These are phyloP conservation scores for Sebastes reedi DNA, from an alignment of 2,797 vertebrate species.

Conservation along the genomic window DNA sequence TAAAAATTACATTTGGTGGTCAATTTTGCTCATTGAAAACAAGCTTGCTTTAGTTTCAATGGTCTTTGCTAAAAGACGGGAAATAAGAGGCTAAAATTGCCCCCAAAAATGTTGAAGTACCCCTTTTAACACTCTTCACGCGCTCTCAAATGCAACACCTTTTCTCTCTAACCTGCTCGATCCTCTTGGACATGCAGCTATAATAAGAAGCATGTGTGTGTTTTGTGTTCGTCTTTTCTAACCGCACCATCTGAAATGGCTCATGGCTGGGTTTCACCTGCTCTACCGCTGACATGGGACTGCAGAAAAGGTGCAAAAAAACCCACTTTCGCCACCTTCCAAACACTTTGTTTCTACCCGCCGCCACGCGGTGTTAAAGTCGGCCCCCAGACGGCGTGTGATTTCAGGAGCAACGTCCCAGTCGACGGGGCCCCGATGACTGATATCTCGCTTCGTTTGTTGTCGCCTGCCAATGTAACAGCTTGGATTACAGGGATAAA, in stretches of 20 bases:
- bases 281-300: not conserved
- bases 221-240: conserved; percentile 9
- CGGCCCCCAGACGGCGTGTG: not conserved
- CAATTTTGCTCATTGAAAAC: not conserved
- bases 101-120: conserved; percentile 23
- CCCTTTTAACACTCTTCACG: not conserved
- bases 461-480: conserved; percentile 71
- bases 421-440: conserved; percentile 28
- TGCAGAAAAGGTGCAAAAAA: not conserved
- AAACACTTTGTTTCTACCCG: not conserved
- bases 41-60: not conserved
- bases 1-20: not conserved
- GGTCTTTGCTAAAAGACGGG: no score
- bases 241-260: conserved; percentile 2
- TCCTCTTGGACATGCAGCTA: not conserved
- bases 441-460: conserved; percentile 51
- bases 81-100: not conserved
- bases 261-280: conserved; percentile 13
- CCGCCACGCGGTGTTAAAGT: not conserved
- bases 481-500: conserved; percentile 71
- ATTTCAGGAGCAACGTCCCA: conserved; percentile 28
- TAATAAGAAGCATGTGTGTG: conserved; percentile 16
- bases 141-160: not conserved
- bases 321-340: not conserved
- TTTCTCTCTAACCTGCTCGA: not conserved